Percentiles rank a stretch among this genome's conserved stretches.
Conservation (phyloP, 2,113 vertebrate genomes). For the Serilophus lunatus region DNA sequence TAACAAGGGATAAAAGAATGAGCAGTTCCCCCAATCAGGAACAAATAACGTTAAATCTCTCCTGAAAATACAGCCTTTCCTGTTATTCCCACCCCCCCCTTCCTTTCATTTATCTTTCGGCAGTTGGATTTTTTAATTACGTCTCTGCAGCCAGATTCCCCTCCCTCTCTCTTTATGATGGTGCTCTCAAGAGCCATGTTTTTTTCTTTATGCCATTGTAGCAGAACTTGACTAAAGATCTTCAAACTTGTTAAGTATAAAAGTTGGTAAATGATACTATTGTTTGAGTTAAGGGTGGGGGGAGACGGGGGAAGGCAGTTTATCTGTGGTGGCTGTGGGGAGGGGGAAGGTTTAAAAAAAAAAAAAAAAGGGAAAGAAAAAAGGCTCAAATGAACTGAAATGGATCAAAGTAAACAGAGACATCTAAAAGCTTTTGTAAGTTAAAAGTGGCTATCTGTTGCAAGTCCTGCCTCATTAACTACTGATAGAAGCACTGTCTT, state of each 20-base stretch:
- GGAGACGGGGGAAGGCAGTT: conserved; percentile 50
- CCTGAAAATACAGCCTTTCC: conserved; percentile 66
- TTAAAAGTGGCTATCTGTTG: conserved; percentile 83
- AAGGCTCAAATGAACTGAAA: conserved; percentile 81
- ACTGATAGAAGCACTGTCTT: conserved; percentile 78
- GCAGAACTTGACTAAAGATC: conserved; percentile 72
- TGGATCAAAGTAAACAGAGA: conserved; percentile 86
- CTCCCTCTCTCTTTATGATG: conserved; percentile 31
- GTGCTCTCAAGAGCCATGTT: conserved; percentile 43
- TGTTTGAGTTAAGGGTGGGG: conserved; percentile 57
- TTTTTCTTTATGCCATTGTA: conserved; percentile 70
- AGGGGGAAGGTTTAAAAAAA: not conserved
- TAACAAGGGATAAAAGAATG: conserved; percentile 70
- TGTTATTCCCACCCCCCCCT: conserved; percentile 34
- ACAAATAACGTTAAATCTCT: conserved; percentile 72
- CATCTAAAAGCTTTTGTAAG: conserved; percentile 84
- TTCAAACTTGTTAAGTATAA: conserved; percentile 77
- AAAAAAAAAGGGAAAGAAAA: conserved; percentile 23
- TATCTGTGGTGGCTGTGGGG: conserved; percentile 56
- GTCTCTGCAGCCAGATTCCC: conserved; percentile 20
- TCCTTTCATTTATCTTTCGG: conserved; percentile 63
- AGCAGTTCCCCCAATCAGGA: conserved; percentile 67
- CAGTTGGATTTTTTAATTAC: conserved; percentile 66
- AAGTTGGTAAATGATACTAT: conserved; percentile 81
- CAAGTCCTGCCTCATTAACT: conserved; percentile 85